Conservation (phyloP, 2,113 vertebrate species). For the Circaetus gallicus region DNA sequence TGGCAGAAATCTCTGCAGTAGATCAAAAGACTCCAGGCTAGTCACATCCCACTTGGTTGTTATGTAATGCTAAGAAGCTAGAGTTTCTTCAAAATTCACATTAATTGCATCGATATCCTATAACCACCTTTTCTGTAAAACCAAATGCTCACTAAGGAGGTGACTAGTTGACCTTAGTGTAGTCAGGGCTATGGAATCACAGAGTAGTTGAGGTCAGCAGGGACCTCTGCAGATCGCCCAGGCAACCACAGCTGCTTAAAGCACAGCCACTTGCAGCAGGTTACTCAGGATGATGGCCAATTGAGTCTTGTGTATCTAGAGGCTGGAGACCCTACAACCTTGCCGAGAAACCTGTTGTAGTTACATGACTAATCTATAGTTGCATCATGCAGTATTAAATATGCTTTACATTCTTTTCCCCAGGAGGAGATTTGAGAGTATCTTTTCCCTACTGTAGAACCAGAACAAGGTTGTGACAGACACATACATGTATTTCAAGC, state of each 20-base stretch:
- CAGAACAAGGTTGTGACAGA: neutral
- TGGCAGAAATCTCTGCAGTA: neutral
- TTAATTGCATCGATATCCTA: neutral
- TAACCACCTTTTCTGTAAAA: neutral
- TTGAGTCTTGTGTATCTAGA: neutral
- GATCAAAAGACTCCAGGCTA: neutral
- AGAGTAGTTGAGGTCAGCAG: neutral
- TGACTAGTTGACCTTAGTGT: neutral
- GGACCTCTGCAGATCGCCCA: neutral
- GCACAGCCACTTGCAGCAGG: neutral
- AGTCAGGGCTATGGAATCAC: neutral
- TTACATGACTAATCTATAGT: neutral
- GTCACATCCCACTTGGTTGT: neutral
- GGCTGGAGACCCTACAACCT: neutral
- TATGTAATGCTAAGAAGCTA: neutral
- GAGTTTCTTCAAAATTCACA: neutral
- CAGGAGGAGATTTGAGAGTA: neutral
- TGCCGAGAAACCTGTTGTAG: neutral
- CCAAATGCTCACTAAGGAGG: neutral
- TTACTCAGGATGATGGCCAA: neutral
- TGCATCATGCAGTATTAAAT: neutral
- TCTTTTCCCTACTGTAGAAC: neutral
- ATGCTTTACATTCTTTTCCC: neutral
- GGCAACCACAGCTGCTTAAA: neutral
- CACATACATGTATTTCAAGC: neutral